Base-by-base conservation (phyloP, 2,113 vertebrate genomes). In the Centropus unirufus region DNA sequence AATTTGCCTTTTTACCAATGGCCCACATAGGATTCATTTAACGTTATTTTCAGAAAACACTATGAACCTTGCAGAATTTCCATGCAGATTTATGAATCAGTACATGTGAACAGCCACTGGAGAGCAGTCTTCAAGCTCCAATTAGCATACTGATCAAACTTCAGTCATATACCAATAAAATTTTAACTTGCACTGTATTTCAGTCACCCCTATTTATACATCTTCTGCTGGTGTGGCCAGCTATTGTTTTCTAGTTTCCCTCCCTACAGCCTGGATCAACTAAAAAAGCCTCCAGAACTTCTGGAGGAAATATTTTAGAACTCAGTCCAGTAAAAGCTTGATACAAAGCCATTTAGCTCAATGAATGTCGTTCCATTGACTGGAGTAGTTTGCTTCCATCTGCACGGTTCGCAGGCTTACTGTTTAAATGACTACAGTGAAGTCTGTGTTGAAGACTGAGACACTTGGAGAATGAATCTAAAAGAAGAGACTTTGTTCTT, bases 211-310 rank as follows among this genome's bases (percentile, higher is more conserved):
- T 27, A 90, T 67, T 90, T 93, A 79, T 68, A 47, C 27, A 40
- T 90, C 78, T 89, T 90, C 82, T 96, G 39, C 74, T 77, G 39
- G 39, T 86, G 78, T 91, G 51, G 67, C 78, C 78, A 77, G 17
- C 74, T 70, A 83, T 85, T 97, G 82, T 96, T 80, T 95, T 75
- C 82, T 88, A 83, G 63, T 69, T 92, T 95, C 93, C 93, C 94
- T 94, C 76, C 47, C 83, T 63, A 62, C 55, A 63, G 51, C 63
- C 36, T 81, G 21, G 68, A 32, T 51, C 73, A 59, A 88, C 82
- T 74, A 86, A 94, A 93, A 95, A 91, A 92, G 63, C 40, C 75
- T 81, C 46, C 55, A 95, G 82, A 91, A 78, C 72, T 96, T 74
- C 44, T 81, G 64, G 57, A 93, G 90, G 85, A 94, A 93, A 75